A percentile compares a stretch with the other conserved stretches of the same genome.
Evolutionary conservation across 2,888 invertebrate genomes (phyloP).

Genomic region (Crossocerus cetratus): DNA sequence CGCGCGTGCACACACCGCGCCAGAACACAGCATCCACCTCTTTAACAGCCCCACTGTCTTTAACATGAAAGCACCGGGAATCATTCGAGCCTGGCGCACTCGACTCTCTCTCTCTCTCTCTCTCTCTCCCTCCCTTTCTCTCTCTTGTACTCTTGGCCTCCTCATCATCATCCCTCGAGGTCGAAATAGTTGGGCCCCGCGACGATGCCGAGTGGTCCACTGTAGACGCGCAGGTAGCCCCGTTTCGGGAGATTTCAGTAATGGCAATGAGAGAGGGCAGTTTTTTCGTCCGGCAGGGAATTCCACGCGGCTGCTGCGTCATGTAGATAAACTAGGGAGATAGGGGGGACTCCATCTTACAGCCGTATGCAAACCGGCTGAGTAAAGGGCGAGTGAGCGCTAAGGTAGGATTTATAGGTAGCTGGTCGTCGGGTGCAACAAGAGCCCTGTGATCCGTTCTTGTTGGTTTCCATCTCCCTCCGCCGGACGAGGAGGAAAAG

Average conservation of each 20-base stretch:
- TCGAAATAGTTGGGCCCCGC: too few relatives aligned
- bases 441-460: neutral
- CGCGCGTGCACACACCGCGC: constrained; percentile 22
- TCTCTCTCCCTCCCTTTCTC: too few relatives aligned
- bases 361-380: neutral
- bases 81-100: too few relatives aligned
- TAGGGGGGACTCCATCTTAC: constrained; percentile 1
- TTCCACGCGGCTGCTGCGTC: constrained; percentile 5
- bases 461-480: neutral
- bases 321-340: constrained; percentile 3
- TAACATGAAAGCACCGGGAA: neutral
- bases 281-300: neutral
- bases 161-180: too few relatives aligned
- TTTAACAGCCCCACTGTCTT: neutral
- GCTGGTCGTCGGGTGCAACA: neutral
- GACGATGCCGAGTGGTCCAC: too few relatives aligned
- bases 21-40: constrained; percentile 6
- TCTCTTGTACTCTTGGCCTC: too few relatives aligned
- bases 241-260: too few relatives aligned
- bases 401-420: constrained; percentile 1
- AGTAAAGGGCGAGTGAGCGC: neutral
- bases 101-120: too few relatives aligned
- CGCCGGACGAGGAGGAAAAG: constrained; percentile 14
- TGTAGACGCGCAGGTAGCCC: too few relatives aligned
- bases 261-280: neutral